phyloP scores from a whole-genome alignment of 2,888 invertebrate genomes.

The Protodeltote pygarga region DNA sequence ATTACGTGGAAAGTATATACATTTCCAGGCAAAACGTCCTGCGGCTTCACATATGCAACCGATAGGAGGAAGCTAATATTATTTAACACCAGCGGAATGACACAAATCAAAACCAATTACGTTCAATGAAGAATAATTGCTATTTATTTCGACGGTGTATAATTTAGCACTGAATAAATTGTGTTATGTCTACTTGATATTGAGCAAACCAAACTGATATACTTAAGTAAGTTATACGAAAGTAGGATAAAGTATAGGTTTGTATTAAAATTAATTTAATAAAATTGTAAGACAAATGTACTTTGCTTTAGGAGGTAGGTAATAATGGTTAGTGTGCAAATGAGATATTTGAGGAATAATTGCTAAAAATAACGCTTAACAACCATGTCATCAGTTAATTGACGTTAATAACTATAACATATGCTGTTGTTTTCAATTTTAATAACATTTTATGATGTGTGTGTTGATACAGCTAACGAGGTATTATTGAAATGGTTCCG shows the following conservation, averaged over 20 bases:
- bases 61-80: constrained; percentile 23
- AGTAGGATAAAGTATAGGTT: background rate
- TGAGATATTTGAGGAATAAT: constrained; percentile 17
- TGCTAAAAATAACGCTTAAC: constrained; percentile 25
- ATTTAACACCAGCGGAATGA: constrained; percentile 34
- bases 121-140: constrained; percentile 56
- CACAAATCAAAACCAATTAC: constrained; percentile 56
- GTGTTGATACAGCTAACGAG: constrained; percentile 52
- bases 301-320: background rate
- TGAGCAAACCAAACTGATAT: constrained; percentile 4
- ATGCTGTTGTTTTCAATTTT: constrained; percentile 47
- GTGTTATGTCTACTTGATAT: constrained; percentile 1
- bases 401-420: constrained; percentile 49
- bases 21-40: too few species aligned
- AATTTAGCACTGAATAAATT: constrained; percentile 28
- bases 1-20: too few species aligned
- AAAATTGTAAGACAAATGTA: background rate
- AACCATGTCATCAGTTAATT: constrained; percentile 49
- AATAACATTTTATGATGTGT: constrained; percentile 45
- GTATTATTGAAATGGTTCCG: constrained; percentile 50
- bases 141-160: constrained; percentile 38
- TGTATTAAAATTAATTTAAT: background rate
- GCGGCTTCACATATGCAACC: constrained; percentile 14
- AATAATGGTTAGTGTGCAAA: background rate
- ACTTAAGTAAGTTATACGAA: background rate